Conservation (phyloP, 2,797 vertebrate genomes). For the Crenuchus spilurus region DNA sequence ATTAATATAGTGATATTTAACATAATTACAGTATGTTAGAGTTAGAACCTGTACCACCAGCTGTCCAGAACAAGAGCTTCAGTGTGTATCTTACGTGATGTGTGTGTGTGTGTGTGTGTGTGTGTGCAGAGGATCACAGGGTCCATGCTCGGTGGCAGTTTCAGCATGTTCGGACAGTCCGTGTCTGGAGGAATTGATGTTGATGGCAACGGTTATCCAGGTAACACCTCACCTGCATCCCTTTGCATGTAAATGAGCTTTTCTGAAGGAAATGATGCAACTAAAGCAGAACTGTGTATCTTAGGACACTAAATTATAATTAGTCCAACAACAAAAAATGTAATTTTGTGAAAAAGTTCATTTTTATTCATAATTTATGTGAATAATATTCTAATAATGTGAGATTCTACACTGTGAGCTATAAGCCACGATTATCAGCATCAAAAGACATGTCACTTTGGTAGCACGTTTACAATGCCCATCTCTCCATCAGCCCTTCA, state of each 20-base stretch:
- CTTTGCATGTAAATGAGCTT: background rate
- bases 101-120: constrained; percentile 45
- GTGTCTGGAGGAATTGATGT: constrained; percentile 89
- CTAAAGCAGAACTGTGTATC: background rate
- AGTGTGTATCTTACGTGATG: background rate
- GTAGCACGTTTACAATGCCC: no score
- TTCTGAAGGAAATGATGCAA: background rate
- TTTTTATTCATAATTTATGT: no score
- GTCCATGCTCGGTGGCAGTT: constrained; percentile 76
- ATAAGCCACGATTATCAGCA: no score
- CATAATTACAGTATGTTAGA: no score
- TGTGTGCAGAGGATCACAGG: constrained; percentile 86
- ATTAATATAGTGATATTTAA: no score
- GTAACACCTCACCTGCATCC: constrained; percentile 67
- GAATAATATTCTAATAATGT: no score
- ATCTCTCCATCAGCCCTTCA: no score
- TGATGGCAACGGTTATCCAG: constrained; percentile 92
- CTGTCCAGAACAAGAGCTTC: background rate
- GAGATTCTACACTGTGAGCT: no score
- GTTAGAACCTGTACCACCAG: no score
- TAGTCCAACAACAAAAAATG: background rate
- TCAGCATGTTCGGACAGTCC: constrained; percentile 95
- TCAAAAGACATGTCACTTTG: no score
- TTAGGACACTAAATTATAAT: background rate
- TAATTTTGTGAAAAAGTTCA: background rate